Evolutionary conservation across 2,888 invertebrate species (phyloP), one percentile per base, ranked within the genome.

Genomic region (Melikaiella ostensackeni): DNA sequence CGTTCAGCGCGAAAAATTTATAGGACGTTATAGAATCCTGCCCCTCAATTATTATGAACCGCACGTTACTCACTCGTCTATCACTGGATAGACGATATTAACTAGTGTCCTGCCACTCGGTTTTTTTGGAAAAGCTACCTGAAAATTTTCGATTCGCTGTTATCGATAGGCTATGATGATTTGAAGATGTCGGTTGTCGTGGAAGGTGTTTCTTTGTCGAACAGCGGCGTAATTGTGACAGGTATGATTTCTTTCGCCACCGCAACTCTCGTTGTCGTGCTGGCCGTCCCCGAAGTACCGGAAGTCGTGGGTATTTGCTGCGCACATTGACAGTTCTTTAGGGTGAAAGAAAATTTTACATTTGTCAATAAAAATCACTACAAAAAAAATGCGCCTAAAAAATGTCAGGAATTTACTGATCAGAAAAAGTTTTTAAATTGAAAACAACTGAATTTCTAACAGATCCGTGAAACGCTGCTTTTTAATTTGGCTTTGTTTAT

Each of bases 281-380:
- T 80, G 16, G 84, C 83, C 42, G 82, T 83, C 30, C 85, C 83
- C 35, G 81, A 81, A n/a, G 83, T 79, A 33, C 85, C 86, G 30
- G 90, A 90, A 74, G 89, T 89, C 57, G 89, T 88, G 82, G 90
- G 89, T 79, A 89, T 84, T 86, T 91, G 88, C 88, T 89, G 77
- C 42, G 66, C 61, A 74, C 81, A 77, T 75, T 64, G n/a, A 76
- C 38, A 75, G 63, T 75, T 46, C 70, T 63, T 27, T 50, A 35
- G 57, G 66, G 19, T 57, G 27, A 59, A 11, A 61, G 38, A 35
- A 35, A 38, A 21, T 42, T 24, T 64, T n/a, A 42, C 13, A 16
- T 16, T n/a, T n/a, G 21, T 55, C 50, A 55, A 21, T 55, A 55
- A 55, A 55, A 55, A 21, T n/a, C 38, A 35, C 21, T 35, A 35